A percentile compares a stretch with the other conserved stretches of the same genome.
phyloP scores from a whole-genome alignment of 2,888 invertebrate species.

The Cancer borealis region DNA sequence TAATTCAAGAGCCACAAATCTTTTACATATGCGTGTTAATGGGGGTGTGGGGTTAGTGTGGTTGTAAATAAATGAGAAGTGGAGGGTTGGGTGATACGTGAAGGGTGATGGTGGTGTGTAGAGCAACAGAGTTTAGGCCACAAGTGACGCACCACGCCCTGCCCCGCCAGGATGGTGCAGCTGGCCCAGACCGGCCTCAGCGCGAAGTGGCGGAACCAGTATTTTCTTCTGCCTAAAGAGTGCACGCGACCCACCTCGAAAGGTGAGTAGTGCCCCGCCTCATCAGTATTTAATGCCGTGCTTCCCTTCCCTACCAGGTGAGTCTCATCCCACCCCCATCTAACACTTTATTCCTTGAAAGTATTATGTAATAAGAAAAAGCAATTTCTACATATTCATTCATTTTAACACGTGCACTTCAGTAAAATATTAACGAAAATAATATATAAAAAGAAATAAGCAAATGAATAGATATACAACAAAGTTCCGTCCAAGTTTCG shows the following conservation, averaged over 20 bases:
- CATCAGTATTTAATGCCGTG: too few relatives aligned
- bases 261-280: background rate
- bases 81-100: background rate
- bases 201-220: conserved; percentile 61
- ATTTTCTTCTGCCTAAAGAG: conserved; percentile 68
- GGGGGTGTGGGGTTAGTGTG: background rate
- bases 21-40: too few relatives aligned
- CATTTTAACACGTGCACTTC: too few relatives aligned
- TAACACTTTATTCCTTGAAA: too few relatives aligned
- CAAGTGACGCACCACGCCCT: background rate
- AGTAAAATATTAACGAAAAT: too few relatives aligned
- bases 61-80: background rate
- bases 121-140: background rate
- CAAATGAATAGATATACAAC: background rate
- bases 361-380: too few relatives aligned
- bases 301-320: too few relatives aligned
- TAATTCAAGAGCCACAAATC: too few relatives aligned
- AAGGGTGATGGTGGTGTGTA: background rate
- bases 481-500: background rate
- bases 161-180: conserved; percentile 49
- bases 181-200: conserved; percentile 65
- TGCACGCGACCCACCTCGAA: conserved; percentile 49
- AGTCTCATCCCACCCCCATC: too few relatives aligned
- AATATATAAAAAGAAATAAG: too few relatives aligned
- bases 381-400: too few relatives aligned